Evolutionary conservation across 2,888 invertebrate species (phyloP), one percentile per base, ranked within the genome.

Genomic region (Epicampocera succincta): DNA sequence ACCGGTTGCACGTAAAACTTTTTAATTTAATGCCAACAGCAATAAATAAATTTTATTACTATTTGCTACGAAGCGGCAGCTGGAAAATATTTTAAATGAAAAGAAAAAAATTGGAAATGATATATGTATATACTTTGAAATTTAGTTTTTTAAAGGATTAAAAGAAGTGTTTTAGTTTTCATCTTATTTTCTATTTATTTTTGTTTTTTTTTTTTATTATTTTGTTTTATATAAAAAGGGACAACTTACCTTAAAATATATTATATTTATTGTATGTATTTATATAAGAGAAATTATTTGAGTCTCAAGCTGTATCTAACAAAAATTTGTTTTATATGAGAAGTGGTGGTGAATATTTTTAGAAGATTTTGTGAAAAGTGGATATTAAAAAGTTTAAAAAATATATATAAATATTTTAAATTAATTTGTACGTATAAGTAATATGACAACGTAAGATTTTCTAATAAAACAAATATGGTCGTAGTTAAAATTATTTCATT

Each of bases 211-310:
- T 73, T 69, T 75, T 42, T 54, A 38, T 38, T 17, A 21, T 25
- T 66, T 61, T 54, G 54, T 48, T 48, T 65, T 76, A 71, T 76
- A 71, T 80, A 81, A 79, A 78, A 65, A 73, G 69, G 60, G 71
- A 82, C 46, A 75, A 63, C 80, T 77, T 83, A 77, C 79, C 79
- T 80, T 81, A 82, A 69, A 72, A 75, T 58, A 78, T 44, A 21
- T 40, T 61, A 48, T 25, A 48, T n/a, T n/a, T n/a, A n/a, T n/a
- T n/a, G n/a, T n/a, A n/a, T n/a, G n/a, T n/a, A n/a, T n/a, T n/a
- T n/a, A n/a, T n/a, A n/a, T n/a, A n/a, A n/a, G n/a, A 33, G 8
- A 33, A 6, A 33, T 25, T 25, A 25, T 25, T 25, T 33, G 33
- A 8, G n/a, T 33, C 8, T 33, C 8, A 33, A 33, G 33, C 8